A percentile compares a stretch with the other conserved stretches of the same genome.
phyloP scores from a whole-genome alignment of 2,113 vertebrate genomes.

The Chascanopsetta lugubris region DNA sequence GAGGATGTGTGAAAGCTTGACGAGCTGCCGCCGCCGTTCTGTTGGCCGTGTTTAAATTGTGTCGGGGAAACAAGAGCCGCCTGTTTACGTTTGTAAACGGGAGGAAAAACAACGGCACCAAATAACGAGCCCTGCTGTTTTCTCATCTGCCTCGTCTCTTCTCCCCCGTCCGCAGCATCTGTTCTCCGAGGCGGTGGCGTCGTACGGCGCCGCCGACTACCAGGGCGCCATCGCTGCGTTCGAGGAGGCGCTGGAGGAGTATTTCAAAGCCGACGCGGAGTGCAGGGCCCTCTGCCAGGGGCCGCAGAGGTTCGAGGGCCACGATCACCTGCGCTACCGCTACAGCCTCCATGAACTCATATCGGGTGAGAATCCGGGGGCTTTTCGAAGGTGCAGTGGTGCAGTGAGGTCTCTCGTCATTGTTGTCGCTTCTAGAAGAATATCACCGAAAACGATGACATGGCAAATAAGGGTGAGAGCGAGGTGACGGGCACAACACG shows the following conservation, averaged over 20 bases:
- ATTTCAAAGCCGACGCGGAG: constrained; percentile 86
- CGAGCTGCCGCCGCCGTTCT: constrained; percentile 6
- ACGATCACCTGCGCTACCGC: constrained; percentile 85
- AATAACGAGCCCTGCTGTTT: background rate
- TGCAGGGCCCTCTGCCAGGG: constrained; percentile 91
- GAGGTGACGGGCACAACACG: too few relatives aligned
- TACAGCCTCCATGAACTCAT: constrained; percentile 90
- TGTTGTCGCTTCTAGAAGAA: too few relatives aligned
- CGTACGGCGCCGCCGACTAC: constrained; percentile 86
- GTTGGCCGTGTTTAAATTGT: background rate
- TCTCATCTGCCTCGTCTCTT: constrained; percentile 4
- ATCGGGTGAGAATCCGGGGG: constrained; percentile 83
- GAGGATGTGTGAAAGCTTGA: constrained; percentile 13
- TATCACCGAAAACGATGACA: too few relatives aligned
- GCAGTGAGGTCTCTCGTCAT: too few relatives aligned
- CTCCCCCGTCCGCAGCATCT: constrained; percentile 78
- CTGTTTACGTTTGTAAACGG: background rate
- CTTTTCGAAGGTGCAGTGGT: too few relatives aligned
- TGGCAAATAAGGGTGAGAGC: too few relatives aligned
- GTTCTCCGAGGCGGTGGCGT: constrained; percentile 85
- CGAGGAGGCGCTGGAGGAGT: constrained; percentile 88
- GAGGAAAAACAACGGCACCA: constrained; percentile 3
- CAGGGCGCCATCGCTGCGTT: constrained; percentile 81
- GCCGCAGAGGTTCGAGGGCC: constrained; percentile 87
- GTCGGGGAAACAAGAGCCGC: background rate